phyloP scores from a whole-genome alignment of 2,888 invertebrate species.

The Alentia gelatinosa region DNA sequence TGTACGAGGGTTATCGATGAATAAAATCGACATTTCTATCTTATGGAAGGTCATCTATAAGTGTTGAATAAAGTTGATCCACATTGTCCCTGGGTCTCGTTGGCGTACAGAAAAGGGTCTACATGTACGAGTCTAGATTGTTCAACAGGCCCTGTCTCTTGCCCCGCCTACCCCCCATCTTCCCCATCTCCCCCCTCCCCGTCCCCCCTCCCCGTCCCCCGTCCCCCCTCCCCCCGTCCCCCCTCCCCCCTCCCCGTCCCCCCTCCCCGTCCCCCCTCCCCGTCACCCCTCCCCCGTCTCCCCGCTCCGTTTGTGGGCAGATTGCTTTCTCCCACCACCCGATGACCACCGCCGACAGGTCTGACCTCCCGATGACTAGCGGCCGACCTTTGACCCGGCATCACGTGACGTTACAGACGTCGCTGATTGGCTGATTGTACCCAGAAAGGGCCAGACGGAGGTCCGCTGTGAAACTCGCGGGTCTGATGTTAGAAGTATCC shows the following conservation, averaged over 20 bases:
- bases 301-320: neutral
- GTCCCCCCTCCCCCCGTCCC: neutral
- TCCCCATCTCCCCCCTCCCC: neutral
- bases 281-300: neutral
- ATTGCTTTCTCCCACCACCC: neutral
- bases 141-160: too few relatives aligned
- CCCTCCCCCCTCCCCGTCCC: neutral
- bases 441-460: too few relatives aligned
- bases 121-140: too few relatives aligned
- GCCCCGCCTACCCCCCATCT: neutral
- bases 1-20: too few relatives aligned
- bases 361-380: neutral
- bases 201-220: neutral
- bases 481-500: too few relatives aligned
- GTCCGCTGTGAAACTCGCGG: too few relatives aligned
- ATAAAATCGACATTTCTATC: too few relatives aligned
- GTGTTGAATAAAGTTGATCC: too few relatives aligned
- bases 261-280: neutral
- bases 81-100: too few relatives aligned
- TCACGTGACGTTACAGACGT: neutral
- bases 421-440: too few relatives aligned
- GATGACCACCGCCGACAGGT: neutral
- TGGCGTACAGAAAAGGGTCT: too few relatives aligned
- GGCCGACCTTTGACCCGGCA: neutral
- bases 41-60: too few relatives aligned